Percentiles rank a stretch among this genome's conserved stretches.
phyloP scores from a whole-genome alignment of 2,888 invertebrate species.

The Ormyrus rosae region DNA sequence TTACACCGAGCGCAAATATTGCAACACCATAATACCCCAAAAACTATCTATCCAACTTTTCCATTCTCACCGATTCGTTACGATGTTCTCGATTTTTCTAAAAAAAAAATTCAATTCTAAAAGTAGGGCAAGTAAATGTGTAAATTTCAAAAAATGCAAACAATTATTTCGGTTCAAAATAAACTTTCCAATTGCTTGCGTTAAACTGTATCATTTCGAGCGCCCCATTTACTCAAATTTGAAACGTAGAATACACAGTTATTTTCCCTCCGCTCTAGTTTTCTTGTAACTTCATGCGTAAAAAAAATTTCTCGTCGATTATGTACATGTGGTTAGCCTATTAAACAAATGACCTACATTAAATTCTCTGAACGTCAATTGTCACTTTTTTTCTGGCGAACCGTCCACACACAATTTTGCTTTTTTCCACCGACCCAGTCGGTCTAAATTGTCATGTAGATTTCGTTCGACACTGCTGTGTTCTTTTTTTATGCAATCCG shows the following conservation, averaged over 20 bases:
- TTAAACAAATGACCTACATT: constrained; percentile 32
- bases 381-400: constrained; percentile 2
- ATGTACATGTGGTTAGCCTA: background rate
- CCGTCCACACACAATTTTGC: constrained; percentile 21
- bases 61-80: no score
- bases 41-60: background rate
- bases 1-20: background rate
- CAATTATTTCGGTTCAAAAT: no score
- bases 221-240: background rate
- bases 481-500: background rate
- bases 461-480: constrained; percentile 10
- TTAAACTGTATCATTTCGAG: no score
- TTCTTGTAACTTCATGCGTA: no score
- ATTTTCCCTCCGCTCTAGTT: no score
- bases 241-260: background rate
- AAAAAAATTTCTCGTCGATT: background rate
- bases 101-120: no score
- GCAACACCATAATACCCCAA: background rate
- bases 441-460: constrained; percentile 45
- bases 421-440: constrained; percentile 16
- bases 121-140: no score
- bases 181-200: no score
- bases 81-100: no score
- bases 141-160: no score
- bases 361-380: constrained; percentile 25